Evolutionary conservation across 1,140 invertebrate species (phyloP), one percentile per base, ranked within the genome.

Genomic region (Aplysia californica): DNA sequence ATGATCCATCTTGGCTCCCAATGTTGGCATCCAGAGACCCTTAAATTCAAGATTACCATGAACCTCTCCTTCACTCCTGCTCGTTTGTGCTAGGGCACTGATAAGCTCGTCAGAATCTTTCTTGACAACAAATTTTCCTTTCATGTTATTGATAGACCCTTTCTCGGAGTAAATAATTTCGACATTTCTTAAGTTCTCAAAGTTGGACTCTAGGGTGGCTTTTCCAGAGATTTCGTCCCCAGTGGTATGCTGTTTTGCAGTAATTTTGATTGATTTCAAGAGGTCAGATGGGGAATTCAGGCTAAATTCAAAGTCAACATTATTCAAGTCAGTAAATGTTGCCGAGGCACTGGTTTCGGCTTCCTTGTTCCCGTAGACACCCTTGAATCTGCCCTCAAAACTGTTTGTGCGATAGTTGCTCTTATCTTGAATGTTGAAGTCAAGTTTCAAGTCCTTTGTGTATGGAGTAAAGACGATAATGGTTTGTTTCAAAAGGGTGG

Each of bases 11-110:
- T 55, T 2, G 20, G 50, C 68, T 4, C 26, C 21, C 3, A 56
- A 35, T 3, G 5, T 5, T 4, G 68, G 68, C 23, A 70, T 20
- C 68, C 68, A 70, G 35, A 36, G 55, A 35, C 68, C 68, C n/a
- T 35, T 29, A 20, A 23, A 21, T 3, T 4, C 29, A 56, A 70
- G 10, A 20, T 70, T 70, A 1, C 68, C 68, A 33, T 50, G 41
- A 26, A 70, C 31, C 33, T 50, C 29, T 3, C 58, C 31, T 35
- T 26, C 26, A 3, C 5, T 29, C 1, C 1, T 56, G 50, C 31
- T 70, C 2, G 38, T 68, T 58, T 70, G 26, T 29, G 58, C 20
- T 21, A 6, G 26, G 23, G 68, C 58, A 23, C 58, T 55, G 2
- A 70, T 23, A 21, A 70, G 5, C 31, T 26, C 20, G 33, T 70